Evolutionary conservation across 1,140 invertebrate species (phyloP).

Genomic region (Drosophila serrata): DNA sequence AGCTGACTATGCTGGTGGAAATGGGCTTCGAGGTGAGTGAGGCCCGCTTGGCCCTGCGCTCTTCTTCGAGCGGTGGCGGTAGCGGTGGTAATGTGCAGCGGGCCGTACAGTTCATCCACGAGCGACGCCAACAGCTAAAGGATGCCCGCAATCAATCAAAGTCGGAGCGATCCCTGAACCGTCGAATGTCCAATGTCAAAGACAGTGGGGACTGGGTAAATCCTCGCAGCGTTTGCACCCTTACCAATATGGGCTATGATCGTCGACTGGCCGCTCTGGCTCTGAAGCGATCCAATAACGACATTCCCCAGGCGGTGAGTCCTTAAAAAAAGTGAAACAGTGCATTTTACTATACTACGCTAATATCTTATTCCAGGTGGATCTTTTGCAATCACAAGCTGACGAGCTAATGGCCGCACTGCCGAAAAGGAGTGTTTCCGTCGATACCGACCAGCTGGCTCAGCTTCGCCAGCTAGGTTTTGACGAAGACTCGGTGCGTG

Average conservation of each 20-base stretch:
- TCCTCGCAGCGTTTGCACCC: slow-evolving; percentile 86
- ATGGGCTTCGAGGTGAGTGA: slow-evolving; percentile 88
- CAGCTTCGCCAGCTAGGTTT: slow-evolving; percentile 88
- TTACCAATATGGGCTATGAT: slow-evolving; percentile 90
- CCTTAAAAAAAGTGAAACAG: neutral
- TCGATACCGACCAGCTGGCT: slow-evolving; percentile 47
- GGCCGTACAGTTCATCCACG: slow-evolving; percentile 89
- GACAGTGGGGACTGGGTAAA: slow-evolving; percentile 70
- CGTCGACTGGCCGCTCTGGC: slow-evolving; percentile 87
- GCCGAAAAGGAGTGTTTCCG: slow-evolving; percentile 12
- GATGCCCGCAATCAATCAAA: slow-evolving; percentile 86
- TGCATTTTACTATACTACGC: neutral
- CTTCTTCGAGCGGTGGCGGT: slow-evolving; percentile 83
- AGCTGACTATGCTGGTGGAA: slow-evolving; percentile 86
- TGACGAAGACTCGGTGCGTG: slow-evolving; percentile 86
- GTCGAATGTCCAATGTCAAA: slow-evolving; percentile 47
- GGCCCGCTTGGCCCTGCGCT: slow-evolving; percentile 89
- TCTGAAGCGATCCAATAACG: slow-evolving; percentile 89
- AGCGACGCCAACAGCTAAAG: slow-evolving; percentile 86
- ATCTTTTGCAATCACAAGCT: slow-evolving; percentile 59
- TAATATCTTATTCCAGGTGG: slow-evolving; percentile 51
- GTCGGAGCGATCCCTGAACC: slow-evolving; percentile 86
- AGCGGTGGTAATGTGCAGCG: slow-evolving; percentile 87
- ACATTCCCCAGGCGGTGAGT: slow-evolving; percentile 88
- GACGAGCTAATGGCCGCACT: slow-evolving; percentile 42